Conservation (phyloP, 2,888 invertebrate species). For the Agrilus mali region DNA sequence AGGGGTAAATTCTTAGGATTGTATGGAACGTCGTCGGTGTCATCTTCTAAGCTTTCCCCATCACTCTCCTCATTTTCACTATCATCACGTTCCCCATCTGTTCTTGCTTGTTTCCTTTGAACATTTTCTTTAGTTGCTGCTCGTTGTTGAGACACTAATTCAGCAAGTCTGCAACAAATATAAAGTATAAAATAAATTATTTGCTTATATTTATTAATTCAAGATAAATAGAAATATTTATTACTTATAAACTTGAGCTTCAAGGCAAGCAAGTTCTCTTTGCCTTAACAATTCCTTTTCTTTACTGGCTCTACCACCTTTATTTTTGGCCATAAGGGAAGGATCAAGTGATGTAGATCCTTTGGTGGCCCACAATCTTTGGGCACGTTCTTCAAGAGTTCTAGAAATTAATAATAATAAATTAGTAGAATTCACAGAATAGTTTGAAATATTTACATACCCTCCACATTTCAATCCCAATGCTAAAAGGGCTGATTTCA, state of each 20-base stretch:
- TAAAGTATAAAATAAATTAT: neutral
- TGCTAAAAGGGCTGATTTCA: conserved; percentile 95
- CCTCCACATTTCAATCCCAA: conserved; percentile 97
- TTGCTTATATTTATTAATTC: conserved; percentile 1
- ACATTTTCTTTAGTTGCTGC: conserved; percentile 95
- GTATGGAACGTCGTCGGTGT: conserved; percentile 92
- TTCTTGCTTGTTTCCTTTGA: conserved; percentile 92
- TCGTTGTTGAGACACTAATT: conserved; percentile 73
- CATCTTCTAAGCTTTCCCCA: conserved; percentile 68
- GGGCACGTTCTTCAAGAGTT: conserved; percentile 93
- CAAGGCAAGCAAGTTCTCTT: conserved; percentile 76
- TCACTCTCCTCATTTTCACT: conserved; percentile 83
- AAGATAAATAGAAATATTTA: conserved; percentile 1
- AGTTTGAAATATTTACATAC: conserved; percentile 24
- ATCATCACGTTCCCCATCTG: conserved; percentile 85
- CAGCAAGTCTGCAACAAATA: conserved; percentile 49
- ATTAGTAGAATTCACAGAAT: neutral
- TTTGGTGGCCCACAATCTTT: conserved; percentile 90
- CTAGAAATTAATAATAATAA: conserved; percentile 26
- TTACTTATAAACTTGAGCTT: conserved; percentile 77
- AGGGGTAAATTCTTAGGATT: conserved; percentile 99
- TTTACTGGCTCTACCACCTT: conserved; percentile 54
- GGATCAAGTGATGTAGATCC: conserved; percentile 89
- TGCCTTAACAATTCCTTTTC: conserved; percentile 57
- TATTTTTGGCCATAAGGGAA: conserved; percentile 80